Evolutionary conservation across 2,113 vertebrate species (phyloP).

Genomic region (Leiothrix lutea): DNA sequence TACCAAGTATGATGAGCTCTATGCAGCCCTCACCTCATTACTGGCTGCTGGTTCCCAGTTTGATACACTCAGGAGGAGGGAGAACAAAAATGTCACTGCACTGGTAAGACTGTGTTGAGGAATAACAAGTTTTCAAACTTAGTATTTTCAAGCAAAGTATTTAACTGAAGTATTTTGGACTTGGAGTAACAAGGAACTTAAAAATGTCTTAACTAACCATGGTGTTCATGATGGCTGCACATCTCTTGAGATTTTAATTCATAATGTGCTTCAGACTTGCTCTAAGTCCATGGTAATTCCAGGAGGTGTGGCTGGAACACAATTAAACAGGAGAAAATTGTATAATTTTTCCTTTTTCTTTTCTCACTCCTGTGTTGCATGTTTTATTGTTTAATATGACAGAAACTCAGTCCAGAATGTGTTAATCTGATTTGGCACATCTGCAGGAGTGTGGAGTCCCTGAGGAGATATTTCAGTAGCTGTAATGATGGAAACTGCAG

Average conservation of each 20-base stretch:
- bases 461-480: not conserved
- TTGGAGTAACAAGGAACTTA: not conserved
- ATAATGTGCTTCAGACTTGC: not conserved
- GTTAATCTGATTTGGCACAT: not conserved
- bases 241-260: not conserved
- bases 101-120: constrained; percentile 74
- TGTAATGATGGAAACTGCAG: not conserved
- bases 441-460: not conserved
- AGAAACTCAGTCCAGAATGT: not conserved
- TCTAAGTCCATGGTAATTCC: not conserved
- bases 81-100: constrained; percentile 86
- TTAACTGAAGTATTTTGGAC: not conserved
- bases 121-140: not conserved
- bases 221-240: rapidly evolving
- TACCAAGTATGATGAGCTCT: constrained; percentile 89
- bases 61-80: constrained; percentile 89
- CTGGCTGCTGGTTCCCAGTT: constrained; percentile 92
- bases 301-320: not conserved
- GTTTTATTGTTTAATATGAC: not conserved
- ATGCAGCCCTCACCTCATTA: constrained; percentile 83
- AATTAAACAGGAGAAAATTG: not conserved
- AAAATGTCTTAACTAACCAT: not conserved
- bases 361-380: not conserved
- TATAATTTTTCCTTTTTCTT: not conserved
- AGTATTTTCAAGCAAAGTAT: not conserved